A percentile compares a stretch with the other conserved stretches of the same genome.
Conservation (phyloP, 2,888 invertebrate genomes). For the Lordiphosa fenestrarum region DNA sequence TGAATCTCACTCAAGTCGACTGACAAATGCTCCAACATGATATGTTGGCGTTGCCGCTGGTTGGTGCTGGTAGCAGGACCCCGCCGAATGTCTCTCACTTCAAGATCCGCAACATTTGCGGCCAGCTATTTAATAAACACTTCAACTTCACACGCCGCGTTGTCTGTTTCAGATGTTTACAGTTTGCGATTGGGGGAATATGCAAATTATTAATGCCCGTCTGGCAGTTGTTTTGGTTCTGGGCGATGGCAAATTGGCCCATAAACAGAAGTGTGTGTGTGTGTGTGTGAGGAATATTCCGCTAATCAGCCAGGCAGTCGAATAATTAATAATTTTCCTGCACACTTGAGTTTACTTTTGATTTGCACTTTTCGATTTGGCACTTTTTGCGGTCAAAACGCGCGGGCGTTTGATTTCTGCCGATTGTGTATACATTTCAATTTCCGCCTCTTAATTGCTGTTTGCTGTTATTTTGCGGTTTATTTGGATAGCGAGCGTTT, state of each 20-base stretch:
- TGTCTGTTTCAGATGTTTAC: constrained; percentile 31
- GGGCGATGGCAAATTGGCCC: constrained; percentile 36
- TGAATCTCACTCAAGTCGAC: constrained; percentile 19
- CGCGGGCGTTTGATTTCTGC: constrained; percentile 10
- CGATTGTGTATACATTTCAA: constrained; percentile 42
- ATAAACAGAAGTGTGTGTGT: constrained; percentile 45
- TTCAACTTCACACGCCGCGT: constrained; percentile 53
- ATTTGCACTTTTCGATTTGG: constrained; percentile 43
- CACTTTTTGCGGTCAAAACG: constrained; percentile 28
- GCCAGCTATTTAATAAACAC: constrained; percentile 66
- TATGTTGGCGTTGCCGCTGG: constrained; percentile 35
- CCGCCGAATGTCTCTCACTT: constrained; percentile 33
- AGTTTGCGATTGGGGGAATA: constrained; percentile 26
- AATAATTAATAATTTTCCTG: constrained; percentile 66
- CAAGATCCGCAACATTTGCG: constrained; percentile 50
- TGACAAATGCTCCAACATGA: constrained; percentile 37
- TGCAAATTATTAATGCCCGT: constrained; percentile 47
- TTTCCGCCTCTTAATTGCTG: constrained; percentile 48
- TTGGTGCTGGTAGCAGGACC: constrained; percentile 13
- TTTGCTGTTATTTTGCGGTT: constrained; percentile 4
- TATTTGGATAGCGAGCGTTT: constrained; percentile 26
- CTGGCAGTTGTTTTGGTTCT: constrained; percentile 20
- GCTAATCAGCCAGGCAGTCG: constrained; percentile 37
- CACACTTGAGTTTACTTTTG: constrained; percentile 39
- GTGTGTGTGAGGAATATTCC: constrained; percentile 22